Base-by-base conservation (phyloP, 64 coral and sea anemone genomes). In the Pachyseris speciosa region DNA sequence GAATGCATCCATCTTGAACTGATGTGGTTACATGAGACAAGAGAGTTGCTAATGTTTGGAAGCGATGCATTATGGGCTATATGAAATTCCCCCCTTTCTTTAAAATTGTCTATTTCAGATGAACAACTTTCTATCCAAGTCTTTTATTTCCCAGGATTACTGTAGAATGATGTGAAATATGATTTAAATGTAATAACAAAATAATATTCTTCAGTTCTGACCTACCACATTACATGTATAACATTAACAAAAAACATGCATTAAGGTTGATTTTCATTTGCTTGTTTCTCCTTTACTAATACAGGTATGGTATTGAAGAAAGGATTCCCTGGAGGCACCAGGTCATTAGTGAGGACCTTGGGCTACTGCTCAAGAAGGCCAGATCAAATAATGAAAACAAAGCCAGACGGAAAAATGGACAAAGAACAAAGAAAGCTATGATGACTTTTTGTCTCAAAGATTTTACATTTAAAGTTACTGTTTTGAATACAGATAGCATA, bases 1-100 rank as follows among this genome's bases (percentile, higher is more conserved):
- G 49, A 87, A 87, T 32, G 67, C 31, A 45, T 87, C 80, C 80
- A 84, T 84, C 19, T 84, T 66, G 58, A 43, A 67, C 64, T 66
- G 63, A 33, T 10, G 2, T 66, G 63, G 25, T 24, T 17, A 24
- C 57, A 0, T 60, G 0, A 17, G 15, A 7, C 9, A 20, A 31
- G 9, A 8, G 22, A 13, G 20, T 66, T 66, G 63, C 24, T 66
- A 66, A 66, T 66, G 25, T 66, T 66, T 66, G 20, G 12, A 8
- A 13, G 12, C 52, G 22, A 58, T 19, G 52, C 52, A 58, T 58
- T 20, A 19, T 17, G 11, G 52, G 0, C 16, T 66, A 66, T 7
- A 24, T 66, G 63, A 66, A 66, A 66, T 30, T 7, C 25, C 63
- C 63, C 25, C 57, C 57, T 60, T 60, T 60, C 28, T 68, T 68